Conservation (phyloP, 1,140 invertebrate genomes). For the Ephestia elutella region DNA sequence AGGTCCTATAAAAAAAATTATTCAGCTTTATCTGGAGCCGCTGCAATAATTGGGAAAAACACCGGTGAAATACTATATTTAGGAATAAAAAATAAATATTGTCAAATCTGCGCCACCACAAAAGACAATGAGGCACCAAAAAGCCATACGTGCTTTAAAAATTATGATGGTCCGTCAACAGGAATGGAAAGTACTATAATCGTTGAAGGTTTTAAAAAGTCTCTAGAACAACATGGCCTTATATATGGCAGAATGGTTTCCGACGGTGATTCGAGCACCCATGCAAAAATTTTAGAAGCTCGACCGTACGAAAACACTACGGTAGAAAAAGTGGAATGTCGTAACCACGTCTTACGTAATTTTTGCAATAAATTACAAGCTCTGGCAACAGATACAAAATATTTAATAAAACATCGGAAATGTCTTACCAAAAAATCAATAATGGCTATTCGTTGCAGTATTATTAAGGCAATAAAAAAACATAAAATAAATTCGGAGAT, state of each 20-base stretch:
- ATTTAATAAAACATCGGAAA: neutral
- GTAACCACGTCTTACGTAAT: constrained; percentile 1
- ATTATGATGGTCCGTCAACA: constrained; percentile 33
- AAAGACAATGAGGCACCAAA: neutral
- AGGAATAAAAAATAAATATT: constrained; percentile 45
- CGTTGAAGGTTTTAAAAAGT: constrained; percentile 44
- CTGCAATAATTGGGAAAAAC: neutral
- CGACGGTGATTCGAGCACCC: neutral
- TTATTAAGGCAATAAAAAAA: no score
- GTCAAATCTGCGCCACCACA: constrained; percentile 29
- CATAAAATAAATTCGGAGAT: no score
- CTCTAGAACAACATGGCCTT: constrained; percentile 38
- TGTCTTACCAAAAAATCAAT: neutral
- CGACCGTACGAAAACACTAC: constrained; percentile 7
- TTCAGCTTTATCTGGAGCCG: neutral
- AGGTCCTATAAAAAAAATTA: neutral
- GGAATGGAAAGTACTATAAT: constrained; percentile 46
- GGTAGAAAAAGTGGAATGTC: constrained; percentile 8
- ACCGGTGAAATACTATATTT: constrained; percentile 29
- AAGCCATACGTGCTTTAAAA: constrained; percentile 37
- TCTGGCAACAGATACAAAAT: constrained; percentile 3
- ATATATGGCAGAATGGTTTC: constrained; percentile 11
- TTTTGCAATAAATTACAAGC: constrained; percentile 7
- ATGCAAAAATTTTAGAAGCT: neutral
- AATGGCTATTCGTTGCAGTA: no score